Conservation (phyloP, 2,888 invertebrate species). For the Eumacrocentrus americanus region DNA sequence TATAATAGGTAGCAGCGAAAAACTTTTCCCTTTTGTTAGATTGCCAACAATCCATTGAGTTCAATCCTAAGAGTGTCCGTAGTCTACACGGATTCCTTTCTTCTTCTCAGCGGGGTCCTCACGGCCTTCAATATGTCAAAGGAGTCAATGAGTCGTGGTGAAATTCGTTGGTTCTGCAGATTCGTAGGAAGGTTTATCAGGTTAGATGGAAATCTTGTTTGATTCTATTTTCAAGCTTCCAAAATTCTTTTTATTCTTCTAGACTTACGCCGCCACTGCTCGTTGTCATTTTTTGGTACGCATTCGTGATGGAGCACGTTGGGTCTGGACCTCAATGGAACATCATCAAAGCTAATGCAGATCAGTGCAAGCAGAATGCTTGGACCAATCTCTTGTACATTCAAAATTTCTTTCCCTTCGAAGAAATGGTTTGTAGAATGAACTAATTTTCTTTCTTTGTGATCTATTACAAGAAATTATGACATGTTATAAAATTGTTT, state of each 20-base stretch:
- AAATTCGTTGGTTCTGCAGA: constrained; percentile 66
- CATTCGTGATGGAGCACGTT: constrained; percentile 70
- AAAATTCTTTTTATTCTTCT: too few relatives aligned
- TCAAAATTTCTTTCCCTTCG: constrained; percentile 73
- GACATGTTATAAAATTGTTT: too few relatives aligned
- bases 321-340: constrained; percentile 75
- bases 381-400: constrained; percentile 74
- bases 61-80: constrained; percentile 69
- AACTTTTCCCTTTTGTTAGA: constrained; percentile 51
- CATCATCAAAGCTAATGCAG: constrained; percentile 69
- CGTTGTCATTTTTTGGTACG: constrained; percentile 71
- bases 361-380: constrained; percentile 70
- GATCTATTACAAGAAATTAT: too few relatives aligned
- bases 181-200: constrained; percentile 69
- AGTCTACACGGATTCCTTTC: constrained; percentile 72
- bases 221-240: too few relatives aligned
- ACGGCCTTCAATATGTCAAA: constrained; percentile 69
- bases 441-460: background rate
- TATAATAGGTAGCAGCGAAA: background rate
- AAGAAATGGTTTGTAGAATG: constrained; percentile 68
- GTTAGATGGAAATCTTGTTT: constrained; percentile 52
- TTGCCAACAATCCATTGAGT: constrained; percentile 67
- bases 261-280: constrained; percentile 71
- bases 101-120: constrained; percentile 71
- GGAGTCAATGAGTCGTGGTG: constrained; percentile 64